Evolutionary conservation across 64 coral and sea anemone species (phyloP), one percentile per base, ranked within the genome.

Genomic region (Hydrozoanthus tunicans): DNA sequence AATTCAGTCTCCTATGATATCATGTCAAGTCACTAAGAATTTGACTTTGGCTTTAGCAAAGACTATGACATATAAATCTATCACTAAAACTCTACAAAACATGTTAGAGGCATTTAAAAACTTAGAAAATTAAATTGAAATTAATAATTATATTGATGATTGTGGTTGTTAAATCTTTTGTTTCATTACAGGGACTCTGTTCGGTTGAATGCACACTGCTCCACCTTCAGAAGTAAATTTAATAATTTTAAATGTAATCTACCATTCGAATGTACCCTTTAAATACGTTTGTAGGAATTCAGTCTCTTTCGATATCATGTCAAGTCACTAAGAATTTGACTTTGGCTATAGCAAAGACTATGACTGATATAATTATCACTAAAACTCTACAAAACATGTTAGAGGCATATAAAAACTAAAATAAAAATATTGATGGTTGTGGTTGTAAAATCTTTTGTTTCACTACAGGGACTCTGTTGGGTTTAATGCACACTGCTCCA

Each of bases 121-220:
- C 32, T 43, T 43, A 43, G 32, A 43, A 43, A 43, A 43, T 43
- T 43, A 43, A 43, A 43, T 20, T 20, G 20, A 20, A 20, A 20
- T 57, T 26, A 32, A 82, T 9, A 20, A 15, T 56, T 11, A 13
- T 52, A 60, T 53, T 69, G 9, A 6, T 56, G 8, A 51, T 15
- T 3, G 17, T 70, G 4, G 9, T 11, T 54, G 7, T 76, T 9
- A 58, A 53, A 5, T 8, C 12, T 54, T 3, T 67, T 70, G 70
- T 77, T 73, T 12, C 57, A 27, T 81, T 90, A 4, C 59, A 98
- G 96, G 96, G 2, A 95, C 96, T 58, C 79, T 98, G 0, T 92
- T 98, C 56, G 89, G 94, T 27, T 55, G 93, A 5, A 98, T 95
- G 93, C 94, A 98, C 62, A 89, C 91, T 1, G 90, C 94, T 26